A percentile compares a stretch with the other conserved stretches of the same genome.
Conservation (phyloP, 53 echinoderm and acorn worm genomes). For the Pentamera pediparva region DNA sequence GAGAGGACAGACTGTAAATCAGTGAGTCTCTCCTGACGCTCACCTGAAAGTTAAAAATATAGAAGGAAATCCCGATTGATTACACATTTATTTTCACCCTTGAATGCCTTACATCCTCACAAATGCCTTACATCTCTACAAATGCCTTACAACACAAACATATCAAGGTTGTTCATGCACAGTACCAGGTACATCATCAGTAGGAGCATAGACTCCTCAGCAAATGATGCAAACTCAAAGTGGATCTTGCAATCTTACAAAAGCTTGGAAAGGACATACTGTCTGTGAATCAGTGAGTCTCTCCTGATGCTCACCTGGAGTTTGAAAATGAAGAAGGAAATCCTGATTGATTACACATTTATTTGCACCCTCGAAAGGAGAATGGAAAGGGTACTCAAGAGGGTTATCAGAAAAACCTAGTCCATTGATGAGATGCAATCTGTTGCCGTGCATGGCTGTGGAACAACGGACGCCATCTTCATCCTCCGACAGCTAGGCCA, state of each 20-base stretch:
- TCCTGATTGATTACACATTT: too few relatives aligned
- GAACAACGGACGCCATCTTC: too few relatives aligned
- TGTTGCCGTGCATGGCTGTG: too few relatives aligned
- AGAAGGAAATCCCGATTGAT: too few relatives aligned
- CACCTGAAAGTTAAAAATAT: constrained; percentile 46
- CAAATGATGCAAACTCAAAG: constrained; percentile 96
- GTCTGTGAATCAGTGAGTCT: constrained; percentile 44
- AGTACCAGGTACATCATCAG: too few relatives aligned
- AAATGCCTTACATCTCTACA: not conserved
- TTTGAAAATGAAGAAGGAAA: too few relatives aligned
- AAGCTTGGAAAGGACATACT: constrained; percentile 43
- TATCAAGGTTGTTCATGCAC: too few relatives aligned
- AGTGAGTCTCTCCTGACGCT: constrained; percentile 47
- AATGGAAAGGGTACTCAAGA: too few relatives aligned
- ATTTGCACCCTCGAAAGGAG: not conserved
- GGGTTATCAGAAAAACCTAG: too few relatives aligned
- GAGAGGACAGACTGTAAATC: constrained; percentile 41
- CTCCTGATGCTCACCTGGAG: constrained; percentile 53
- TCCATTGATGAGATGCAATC: too few relatives aligned
- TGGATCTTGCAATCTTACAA: constrained; percentile 58
- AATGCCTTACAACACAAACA: not conserved
- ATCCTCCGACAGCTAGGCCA: too few relatives aligned
- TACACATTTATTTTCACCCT: not conserved
- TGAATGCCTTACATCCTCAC: not conserved
- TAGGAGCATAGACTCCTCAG: constrained; percentile 45